Conservation (phyloP, 2,888 invertebrate species). For the Sinelater perroti region DNA sequence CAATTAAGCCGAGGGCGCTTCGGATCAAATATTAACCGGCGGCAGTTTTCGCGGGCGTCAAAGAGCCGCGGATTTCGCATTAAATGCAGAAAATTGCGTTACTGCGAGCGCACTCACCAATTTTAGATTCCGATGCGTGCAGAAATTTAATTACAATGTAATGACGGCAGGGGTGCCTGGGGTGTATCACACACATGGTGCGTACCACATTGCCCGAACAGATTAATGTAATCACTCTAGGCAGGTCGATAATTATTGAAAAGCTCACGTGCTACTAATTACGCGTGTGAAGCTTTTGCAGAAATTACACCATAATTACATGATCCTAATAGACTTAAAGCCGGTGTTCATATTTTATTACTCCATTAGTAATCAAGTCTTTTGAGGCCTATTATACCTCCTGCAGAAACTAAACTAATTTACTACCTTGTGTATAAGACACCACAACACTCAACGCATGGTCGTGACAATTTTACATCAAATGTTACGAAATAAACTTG, state of each 20-base stretch:
- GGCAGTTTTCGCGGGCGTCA: not conserved
- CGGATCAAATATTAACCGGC: conserved; percentile 5
- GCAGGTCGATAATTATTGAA: conserved; percentile 21
- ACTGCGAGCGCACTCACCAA: conserved; percentile 15
- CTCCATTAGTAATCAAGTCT: too few relatives aligned
- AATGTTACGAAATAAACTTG: too few relatives aligned
- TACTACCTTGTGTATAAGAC: too few relatives aligned
- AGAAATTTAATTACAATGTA: conserved; percentile 32
- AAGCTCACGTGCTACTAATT: conserved; percentile 6
- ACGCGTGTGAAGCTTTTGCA: too few relatives aligned
- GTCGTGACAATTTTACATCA: too few relatives aligned
- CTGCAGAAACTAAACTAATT: too few relatives aligned
- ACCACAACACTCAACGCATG: too few relatives aligned
- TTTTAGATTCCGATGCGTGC: conserved; percentile 28
- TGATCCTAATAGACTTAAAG: too few relatives aligned
- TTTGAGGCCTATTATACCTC: too few relatives aligned
- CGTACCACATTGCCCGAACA: conserved; percentile 16
- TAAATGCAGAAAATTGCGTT: conserved; percentile 6
- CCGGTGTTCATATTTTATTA: too few relatives aligned
- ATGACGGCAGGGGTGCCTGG: conserved; percentile 24
- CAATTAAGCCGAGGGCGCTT: conserved; percentile 8
- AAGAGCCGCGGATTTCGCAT: conserved; percentile 14
- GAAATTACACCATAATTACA: too few relatives aligned
- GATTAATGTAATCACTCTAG: conserved; percentile 23
- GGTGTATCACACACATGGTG: conserved; percentile 26